phyloP scores from a whole-genome alignment of 2,888 invertebrate species.

The Sisyra terminalis region DNA sequence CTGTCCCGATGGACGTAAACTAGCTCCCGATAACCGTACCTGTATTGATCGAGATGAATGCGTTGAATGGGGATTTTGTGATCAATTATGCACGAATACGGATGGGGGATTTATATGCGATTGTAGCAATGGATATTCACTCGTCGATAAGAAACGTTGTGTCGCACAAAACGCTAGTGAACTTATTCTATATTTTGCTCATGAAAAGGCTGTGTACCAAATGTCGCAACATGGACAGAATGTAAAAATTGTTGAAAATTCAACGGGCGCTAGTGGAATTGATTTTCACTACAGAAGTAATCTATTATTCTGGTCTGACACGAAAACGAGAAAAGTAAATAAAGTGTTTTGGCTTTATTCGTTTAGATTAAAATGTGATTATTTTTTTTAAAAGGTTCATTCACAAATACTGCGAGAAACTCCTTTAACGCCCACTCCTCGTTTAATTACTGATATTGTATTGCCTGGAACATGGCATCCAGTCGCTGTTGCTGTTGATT shows the following conservation, averaged over 20 bases:
- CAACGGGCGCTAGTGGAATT: constrained; percentile 70
- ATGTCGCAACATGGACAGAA: constrained; percentile 52
- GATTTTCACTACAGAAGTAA: constrained; percentile 68
- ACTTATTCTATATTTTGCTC: constrained; percentile 48
- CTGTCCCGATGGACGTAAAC: constrained; percentile 69
- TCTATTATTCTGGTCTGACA: constrained; percentile 77
- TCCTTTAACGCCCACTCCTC: constrained; percentile 27
- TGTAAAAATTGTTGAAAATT: constrained; percentile 51
- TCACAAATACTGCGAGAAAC: constrained; percentile 34
- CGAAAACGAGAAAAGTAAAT: constrained; percentile 64
- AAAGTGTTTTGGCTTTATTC: not conserved
- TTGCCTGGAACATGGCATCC: constrained; percentile 80
- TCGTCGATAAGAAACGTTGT: constrained; percentile 45
- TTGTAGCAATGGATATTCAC: constrained; percentile 62
- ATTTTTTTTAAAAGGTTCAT: constrained; percentile 32
- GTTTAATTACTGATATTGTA: constrained; percentile 45
- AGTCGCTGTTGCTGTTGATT: constrained; percentile 85
- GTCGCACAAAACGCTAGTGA: constrained; percentile 38
- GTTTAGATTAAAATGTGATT: constrained; percentile 2
- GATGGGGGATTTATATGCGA: constrained; percentile 71
- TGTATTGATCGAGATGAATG: constrained; percentile 91
- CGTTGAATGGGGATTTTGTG: constrained; percentile 83
- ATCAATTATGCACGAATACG: constrained; percentile 83
- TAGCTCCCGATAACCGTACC: constrained; percentile 69
- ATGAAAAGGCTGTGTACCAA: constrained; percentile 51